Evolutionary conservation across 2,113 vertebrate species (phyloP).

Genomic region (Piaya cayana): DNA sequence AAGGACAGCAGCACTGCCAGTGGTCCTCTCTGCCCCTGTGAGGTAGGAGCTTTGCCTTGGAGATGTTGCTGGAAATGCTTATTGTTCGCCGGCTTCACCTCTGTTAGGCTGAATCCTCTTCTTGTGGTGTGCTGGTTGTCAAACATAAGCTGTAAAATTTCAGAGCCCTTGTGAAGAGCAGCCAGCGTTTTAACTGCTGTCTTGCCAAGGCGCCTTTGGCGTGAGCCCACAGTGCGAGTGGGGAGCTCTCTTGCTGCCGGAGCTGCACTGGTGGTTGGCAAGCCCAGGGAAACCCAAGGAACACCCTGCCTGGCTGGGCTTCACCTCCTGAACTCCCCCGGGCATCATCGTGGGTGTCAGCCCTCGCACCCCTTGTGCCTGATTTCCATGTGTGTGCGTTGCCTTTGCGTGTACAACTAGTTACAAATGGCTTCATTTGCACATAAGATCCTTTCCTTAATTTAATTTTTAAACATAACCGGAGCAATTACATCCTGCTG

Average conservation of each 20-base stretch:
- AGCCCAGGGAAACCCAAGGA: accelerated
- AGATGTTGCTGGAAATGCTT: neutral
- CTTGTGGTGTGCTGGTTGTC: too few relatives aligned
- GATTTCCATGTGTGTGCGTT: accelerated
- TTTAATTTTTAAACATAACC: neutral
- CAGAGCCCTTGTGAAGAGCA: neutral
- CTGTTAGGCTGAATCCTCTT: neutral
- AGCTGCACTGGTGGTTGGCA: neutral
- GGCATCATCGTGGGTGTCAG: neutral
- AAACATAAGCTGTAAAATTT: neutral
- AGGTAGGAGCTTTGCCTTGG: neutral
- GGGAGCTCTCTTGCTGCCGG: neutral
- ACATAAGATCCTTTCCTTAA: neutral
- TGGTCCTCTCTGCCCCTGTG: accelerated
- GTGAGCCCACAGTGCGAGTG: accelerated
- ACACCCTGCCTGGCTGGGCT: neutral
- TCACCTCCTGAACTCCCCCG: accelerated
- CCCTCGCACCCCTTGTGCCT: accelerated
- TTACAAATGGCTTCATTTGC: neutral
- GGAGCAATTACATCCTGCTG: neutral
- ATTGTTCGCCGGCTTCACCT: neutral
- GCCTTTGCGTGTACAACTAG: neutral
- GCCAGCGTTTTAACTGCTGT: neutral
- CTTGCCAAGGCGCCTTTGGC: neutral
- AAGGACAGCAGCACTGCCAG: neutral